Evolutionary conservation across 2,888 invertebrate species (phyloP).

Genomic region (Macrosiphum euphorbiae): DNA sequence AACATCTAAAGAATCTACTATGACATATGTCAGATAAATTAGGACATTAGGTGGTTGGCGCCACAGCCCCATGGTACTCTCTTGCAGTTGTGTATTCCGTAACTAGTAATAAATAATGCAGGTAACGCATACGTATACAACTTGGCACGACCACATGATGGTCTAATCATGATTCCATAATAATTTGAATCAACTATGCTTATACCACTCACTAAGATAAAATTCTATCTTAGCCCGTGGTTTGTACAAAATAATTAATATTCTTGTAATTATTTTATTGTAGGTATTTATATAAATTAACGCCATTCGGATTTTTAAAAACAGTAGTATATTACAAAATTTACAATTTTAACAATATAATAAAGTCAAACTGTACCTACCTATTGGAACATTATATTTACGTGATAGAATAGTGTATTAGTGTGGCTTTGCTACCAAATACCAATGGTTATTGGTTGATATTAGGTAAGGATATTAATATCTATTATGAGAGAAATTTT

Average conservation of each 20-base stretch:
- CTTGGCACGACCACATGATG: too few species aligned
- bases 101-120: too few species aligned
- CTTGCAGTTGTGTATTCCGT: too few species aligned
- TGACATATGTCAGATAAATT: too few species aligned
- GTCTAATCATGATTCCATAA: background rate
- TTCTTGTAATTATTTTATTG: background rate
- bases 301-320: background rate
- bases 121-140: too few species aligned
- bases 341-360: background rate
- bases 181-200: background rate
- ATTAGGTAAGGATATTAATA: background rate
- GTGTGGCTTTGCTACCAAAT: background rate
- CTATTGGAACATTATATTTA: background rate
- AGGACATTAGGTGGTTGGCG: too few species aligned
- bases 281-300: background rate
- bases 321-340: background rate
- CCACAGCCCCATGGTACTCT: too few species aligned
- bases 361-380: background rate
- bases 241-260: background rate
- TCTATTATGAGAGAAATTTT: background rate
- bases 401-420: background rate
- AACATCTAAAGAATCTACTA: too few species aligned
- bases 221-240: background rate
- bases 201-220: background rate
- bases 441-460: background rate